A percentile compares a stretch with the other conserved stretches of the same genome.
Evolutionary conservation across 30 jellyfish, hydroid and myxozoan species (phyloP).

Genomic region (Sanderia malayensis): DNA sequence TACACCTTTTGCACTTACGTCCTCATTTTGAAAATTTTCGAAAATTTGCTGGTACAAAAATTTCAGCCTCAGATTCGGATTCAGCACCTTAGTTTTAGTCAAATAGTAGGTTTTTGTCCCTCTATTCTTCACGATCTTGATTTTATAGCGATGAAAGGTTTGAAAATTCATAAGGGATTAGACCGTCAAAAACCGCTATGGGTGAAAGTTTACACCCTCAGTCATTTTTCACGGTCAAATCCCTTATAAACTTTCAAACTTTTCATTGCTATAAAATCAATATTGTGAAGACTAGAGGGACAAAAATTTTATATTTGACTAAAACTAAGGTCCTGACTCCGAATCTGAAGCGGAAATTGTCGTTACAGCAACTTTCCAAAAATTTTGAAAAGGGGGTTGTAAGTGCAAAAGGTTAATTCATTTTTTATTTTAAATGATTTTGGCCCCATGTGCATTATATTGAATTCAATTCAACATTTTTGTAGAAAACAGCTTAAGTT

Average conservation of each 20-base stretch:
- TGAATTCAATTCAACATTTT: background rate
- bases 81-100: slow-evolving; percentile 1
- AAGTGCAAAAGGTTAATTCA: background rate
- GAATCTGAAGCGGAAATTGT: background rate
- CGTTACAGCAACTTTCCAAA: background rate
- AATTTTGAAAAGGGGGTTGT: background rate
- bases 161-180: background rate
- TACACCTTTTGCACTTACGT: background rate
- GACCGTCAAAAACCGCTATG: background rate
- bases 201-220: background rate
- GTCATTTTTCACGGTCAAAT: background rate
- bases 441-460: background rate
- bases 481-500: background rate
- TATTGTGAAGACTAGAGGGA: background rate
- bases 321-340: background rate
- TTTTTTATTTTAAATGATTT: background rate
- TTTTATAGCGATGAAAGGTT: background rate
- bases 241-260: background rate
- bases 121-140: background rate
- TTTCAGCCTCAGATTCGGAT: background rate
- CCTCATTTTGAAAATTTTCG: background rate
- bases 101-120: background rate
- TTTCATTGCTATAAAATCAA: background rate
- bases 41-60: background rate
- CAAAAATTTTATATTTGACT: background rate